Conservation (phyloP, 2,888 invertebrate species). For the Hesperia comma region DNA sequence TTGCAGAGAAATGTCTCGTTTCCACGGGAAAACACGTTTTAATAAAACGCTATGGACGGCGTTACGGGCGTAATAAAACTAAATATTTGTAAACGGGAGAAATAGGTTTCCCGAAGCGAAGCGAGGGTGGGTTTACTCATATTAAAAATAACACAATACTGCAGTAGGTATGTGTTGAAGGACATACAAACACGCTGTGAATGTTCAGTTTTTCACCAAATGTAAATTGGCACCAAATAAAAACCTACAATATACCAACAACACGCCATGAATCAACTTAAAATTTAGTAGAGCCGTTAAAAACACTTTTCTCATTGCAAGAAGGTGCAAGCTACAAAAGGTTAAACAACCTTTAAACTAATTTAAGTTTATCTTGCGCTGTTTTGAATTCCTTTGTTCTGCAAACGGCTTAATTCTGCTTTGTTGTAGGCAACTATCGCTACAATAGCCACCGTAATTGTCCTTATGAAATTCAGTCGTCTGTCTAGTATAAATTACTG, state of each 20-base stretch:
- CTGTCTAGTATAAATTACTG: constrained; percentile 28
- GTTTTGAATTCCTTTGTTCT: constrained; percentile 22
- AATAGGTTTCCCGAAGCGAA: too few relatives aligned
- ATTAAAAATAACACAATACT: too few relatives aligned
- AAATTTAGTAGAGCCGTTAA: neutral
- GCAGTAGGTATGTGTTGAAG: too few relatives aligned
- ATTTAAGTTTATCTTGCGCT: constrained; percentile 27
- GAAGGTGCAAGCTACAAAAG: constrained; percentile 20
- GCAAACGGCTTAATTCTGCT: constrained; percentile 26
- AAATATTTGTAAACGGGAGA: too few relatives aligned
- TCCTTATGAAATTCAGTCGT: constrained; percentile 26
- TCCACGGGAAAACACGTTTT: too few relatives aligned
- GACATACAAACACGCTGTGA: too few relatives aligned
- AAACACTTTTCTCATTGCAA: constrained; percentile 1
- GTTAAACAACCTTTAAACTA: constrained; percentile 31
- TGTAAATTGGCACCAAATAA: too few relatives aligned
- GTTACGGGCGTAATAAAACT: too few relatives aligned
- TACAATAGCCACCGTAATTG: constrained; percentile 16
- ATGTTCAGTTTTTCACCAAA: too few relatives aligned
- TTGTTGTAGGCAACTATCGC: constrained; percentile 16
- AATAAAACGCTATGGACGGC: too few relatives aligned
- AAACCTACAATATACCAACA: neutral
- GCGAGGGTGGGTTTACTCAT: too few relatives aligned
- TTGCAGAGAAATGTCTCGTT: too few relatives aligned
- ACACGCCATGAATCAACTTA: neutral